These are phyloP conservation scores for Norana najaformis DNA, from an alignment of 2,888 invertebrate species.

Conservation along the genomic window DNA sequence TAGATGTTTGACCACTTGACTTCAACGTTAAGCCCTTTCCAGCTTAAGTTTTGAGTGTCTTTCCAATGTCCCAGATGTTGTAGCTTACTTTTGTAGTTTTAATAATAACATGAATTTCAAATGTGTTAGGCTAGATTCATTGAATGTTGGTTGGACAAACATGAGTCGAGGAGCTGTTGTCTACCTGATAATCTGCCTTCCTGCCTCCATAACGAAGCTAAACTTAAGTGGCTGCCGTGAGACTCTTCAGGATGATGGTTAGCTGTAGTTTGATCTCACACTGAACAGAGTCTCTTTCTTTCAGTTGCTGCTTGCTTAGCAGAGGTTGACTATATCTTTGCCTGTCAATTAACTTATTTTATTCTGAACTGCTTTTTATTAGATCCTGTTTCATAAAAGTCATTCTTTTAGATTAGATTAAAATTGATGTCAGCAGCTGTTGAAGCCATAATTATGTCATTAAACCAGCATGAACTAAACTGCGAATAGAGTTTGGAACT, in stretches of 20 bases:
- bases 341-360: neutral
- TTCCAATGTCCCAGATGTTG: neutral
- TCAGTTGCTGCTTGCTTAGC: neutral
- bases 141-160: constrained; percentile 81
- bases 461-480: no score
- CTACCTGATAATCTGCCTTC: constrained; percentile 69
- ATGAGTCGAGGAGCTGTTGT: constrained; percentile 70
- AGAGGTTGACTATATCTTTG: neutral
- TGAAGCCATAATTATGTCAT: no score
- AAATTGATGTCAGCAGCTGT: neutral
- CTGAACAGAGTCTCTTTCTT: constrained; percentile 21
- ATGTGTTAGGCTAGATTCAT: constrained; percentile 64
- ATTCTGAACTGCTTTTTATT: neutral
- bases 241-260: constrained; percentile 74
- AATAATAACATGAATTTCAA: neutral
- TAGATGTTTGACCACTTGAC: neutral
- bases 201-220: constrained; percentile 72
- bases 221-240: constrained; percentile 83
- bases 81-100: neutral
- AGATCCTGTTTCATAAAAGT: neutral
- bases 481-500: no score
- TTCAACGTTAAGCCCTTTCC: neutral
- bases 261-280: neutral
- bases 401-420: neutral
- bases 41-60: neutral